Conservation (phyloP, 2,797 vertebrate species). For the Enteromius radiatus region DNA sequence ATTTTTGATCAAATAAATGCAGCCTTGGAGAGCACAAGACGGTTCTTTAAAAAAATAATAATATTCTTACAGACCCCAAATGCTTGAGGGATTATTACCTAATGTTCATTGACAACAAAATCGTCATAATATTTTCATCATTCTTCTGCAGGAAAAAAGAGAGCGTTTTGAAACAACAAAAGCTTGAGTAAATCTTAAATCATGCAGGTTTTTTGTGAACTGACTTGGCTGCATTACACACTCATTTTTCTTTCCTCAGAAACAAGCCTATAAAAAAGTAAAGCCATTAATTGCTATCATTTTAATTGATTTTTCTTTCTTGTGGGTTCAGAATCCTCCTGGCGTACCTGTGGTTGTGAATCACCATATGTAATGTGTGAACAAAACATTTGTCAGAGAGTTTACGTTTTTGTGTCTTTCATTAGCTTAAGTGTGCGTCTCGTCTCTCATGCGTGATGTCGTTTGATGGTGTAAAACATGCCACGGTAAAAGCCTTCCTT, state of each 20-base stretch:
- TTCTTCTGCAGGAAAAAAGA: neutral
- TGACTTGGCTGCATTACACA: neutral
- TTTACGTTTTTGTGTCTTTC: conserved; percentile 3
- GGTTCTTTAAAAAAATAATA: neutral
- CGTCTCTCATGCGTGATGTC: conserved; percentile 37
- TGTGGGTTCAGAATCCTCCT: neutral
- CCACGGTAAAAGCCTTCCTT: conserved; percentile 25
- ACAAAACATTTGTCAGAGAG: neutral
- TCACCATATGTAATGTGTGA: neutral
- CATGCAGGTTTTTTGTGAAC: neutral
- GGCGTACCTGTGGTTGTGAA: neutral
- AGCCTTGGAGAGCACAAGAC: neutral
- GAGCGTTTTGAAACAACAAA: neutral
- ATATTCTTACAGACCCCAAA: neutral
- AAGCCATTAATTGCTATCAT: neutral
- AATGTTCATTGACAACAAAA: neutral
- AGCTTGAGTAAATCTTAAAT: neutral
- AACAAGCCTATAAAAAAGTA: neutral
- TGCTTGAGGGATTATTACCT: neutral
- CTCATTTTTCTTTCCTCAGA: neutral
- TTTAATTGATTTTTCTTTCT: neutral
- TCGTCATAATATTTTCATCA: neutral
- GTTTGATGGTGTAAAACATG: conserved; percentile 44
- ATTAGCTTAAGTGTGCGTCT: conserved; percentile 39
- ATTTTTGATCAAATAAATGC: neutral